phyloP scores from a whole-genome alignment of 2,888 invertebrate species.

The Elegia similella region DNA sequence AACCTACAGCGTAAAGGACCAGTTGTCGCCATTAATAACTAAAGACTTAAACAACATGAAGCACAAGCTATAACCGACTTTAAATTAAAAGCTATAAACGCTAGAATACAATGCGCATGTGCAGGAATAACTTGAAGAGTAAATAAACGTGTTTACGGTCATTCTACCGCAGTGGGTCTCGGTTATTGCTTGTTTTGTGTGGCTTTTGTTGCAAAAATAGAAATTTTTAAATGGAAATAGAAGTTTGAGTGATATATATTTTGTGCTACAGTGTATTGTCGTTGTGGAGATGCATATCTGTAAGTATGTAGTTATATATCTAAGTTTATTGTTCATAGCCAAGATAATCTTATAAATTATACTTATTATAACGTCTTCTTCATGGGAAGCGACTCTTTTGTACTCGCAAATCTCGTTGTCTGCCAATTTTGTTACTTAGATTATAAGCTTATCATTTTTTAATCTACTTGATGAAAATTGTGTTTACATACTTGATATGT shows the following conservation, averaged over 20 bases:
- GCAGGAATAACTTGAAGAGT: conserved; percentile 8
- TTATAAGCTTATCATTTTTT: too few species aligned
- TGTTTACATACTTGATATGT: too few species aligned
- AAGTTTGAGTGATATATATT: not conserved
- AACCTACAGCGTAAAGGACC: conserved; percentile 16
- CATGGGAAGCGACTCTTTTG: not conserved
- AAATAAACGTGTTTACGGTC: conserved; percentile 41
- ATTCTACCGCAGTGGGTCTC: conserved; percentile 29
- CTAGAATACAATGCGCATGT: not conserved
- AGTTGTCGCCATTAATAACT: conserved; percentile 10
- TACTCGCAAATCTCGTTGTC: not conserved
- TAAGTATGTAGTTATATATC: not conserved
- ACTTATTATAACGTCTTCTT: not conserved
- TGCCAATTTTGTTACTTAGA: not conserved
- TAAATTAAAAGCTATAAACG: not conserved
- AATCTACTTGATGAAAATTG: too few species aligned
- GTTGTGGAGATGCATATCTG: conserved; percentile 1
- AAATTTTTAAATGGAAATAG: conserved; percentile 13
- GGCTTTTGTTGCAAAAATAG: conserved; percentile 23
- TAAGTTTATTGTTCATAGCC: not conserved
- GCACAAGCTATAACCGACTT: not conserved
- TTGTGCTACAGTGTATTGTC: not conserved
- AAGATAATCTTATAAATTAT: not conserved
- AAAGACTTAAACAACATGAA: not conserved
- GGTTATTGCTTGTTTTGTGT: conserved; percentile 27